Evolutionary conservation across 2,797 vertebrate genomes (phyloP).

Genomic region (Sebastes variabilis): DNA sequence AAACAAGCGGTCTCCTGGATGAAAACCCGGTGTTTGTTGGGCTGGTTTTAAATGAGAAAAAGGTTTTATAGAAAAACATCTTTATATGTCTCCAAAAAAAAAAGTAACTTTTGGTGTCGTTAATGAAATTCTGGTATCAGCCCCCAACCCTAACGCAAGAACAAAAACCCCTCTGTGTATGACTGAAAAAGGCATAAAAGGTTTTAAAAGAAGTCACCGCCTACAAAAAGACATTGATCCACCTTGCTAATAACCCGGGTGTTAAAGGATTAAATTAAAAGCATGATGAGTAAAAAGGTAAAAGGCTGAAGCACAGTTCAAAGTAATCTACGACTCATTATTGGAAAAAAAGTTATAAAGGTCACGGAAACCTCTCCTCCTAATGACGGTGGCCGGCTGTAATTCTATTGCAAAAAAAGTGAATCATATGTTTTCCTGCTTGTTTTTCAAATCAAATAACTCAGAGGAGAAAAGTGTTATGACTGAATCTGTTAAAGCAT

Average conservation of each 20-base stretch:
- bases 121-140: background rate
- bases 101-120: accelerated
- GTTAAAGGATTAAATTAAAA: background rate
- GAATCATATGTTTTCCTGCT: background rate
- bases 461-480: background rate
- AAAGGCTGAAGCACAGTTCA: background rate
- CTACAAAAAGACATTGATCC: background rate
- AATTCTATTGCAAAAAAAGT: background rate
- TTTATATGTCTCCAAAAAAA: background rate
- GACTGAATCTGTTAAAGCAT: background rate
- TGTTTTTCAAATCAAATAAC: background rate
- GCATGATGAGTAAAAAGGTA: background rate
- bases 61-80: background rate
- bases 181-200: background rate
- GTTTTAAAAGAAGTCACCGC: background rate
- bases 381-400: background rate
- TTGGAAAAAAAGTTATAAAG: background rate
- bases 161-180: background rate
- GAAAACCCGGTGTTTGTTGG: no score
- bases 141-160: background rate
- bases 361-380: background rate
- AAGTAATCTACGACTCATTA: background rate
- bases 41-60: background rate
- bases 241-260: background rate
- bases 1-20: no score